Percentiles rank a stretch among this genome's conserved stretches.
Conservation (phyloP, 2,888 invertebrate species). For the Hofmannophila pseudospretella region DNA sequence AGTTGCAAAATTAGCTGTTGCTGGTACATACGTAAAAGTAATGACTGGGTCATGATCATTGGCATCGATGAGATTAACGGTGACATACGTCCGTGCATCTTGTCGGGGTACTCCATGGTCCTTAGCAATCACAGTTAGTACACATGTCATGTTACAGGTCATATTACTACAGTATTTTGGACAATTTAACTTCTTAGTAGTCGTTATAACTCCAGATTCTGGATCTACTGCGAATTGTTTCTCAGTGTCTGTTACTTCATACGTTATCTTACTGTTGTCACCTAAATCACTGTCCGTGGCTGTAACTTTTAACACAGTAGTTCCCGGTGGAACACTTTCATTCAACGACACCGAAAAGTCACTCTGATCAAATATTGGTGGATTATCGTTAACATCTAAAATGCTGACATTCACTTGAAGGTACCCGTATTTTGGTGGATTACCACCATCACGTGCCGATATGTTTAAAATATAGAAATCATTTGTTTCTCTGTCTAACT, state of each 20-base stretch:
- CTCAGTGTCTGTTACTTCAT: slow-evolving; percentile 91
- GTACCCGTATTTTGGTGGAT: slow-evolving; percentile 88
- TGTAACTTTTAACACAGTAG: slow-evolving; percentile 92
- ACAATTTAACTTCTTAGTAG: slow-evolving; percentile 87
- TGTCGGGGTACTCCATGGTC: slow-evolving; percentile 95
- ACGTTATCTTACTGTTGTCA: slow-evolving; percentile 94
- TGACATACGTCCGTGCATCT: slow-evolving; percentile 95
- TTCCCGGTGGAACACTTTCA: slow-evolving; percentile 95
- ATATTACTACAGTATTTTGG: slow-evolving; percentile 86
- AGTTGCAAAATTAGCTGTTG: slow-evolving; percentile 90
- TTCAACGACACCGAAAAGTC: slow-evolving; percentile 95
- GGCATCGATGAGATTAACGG: slow-evolving; percentile 93
- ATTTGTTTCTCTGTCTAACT: slow-evolving; percentile 92
- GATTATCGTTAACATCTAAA: slow-evolving; percentile 95
- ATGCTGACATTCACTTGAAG: slow-evolving; percentile 94
- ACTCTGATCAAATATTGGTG: slow-evolving; percentile 95
- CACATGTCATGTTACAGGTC: slow-evolving; percentile 93
- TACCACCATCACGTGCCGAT: slow-evolving; percentile 92
- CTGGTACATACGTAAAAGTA: slow-evolving; percentile 90
- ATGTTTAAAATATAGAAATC: slow-evolving; percentile 92
- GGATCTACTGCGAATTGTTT: slow-evolving; percentile 94
- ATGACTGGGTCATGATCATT: slow-evolving; percentile 97
- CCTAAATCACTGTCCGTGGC: slow-evolving; percentile 96
- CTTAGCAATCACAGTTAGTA: slow-evolving; percentile 94
- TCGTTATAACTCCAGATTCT: slow-evolving; percentile 92